These are phyloP conservation scores for Pandemis corylana DNA, from an alignment of 2,888 invertebrate genomes.

Conservation along the genomic window DNA sequence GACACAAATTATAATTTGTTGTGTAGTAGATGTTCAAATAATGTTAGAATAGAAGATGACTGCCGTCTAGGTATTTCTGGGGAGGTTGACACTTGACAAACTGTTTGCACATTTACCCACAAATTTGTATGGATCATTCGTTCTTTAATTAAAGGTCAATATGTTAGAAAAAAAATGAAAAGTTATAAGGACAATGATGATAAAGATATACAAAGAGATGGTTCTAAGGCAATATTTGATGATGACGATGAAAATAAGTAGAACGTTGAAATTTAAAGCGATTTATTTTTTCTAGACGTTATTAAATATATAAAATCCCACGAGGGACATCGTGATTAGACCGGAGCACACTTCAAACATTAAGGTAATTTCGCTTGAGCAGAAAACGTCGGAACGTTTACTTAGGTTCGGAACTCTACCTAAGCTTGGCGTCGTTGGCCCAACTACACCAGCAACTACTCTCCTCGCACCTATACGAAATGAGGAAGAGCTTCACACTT, in stretches of 20 bases:
- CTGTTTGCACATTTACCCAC: background rate
- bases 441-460: background rate
- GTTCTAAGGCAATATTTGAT: too few species aligned
- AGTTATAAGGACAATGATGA: too few species aligned
- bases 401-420: slow-evolving; percentile 19
- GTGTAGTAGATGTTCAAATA: background rate
- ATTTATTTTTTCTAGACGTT: background rate
- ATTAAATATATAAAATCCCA: slow-evolving; percentile 1
- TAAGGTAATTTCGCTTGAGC: slow-evolving; percentile 23
- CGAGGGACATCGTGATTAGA: slow-evolving; percentile 26
- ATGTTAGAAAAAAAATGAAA: too few species aligned
- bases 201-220: too few species aligned
- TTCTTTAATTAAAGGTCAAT: too few species aligned
- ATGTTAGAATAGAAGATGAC: too few species aligned
- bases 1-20: slow-evolving; percentile 12
- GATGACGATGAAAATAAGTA: background rate
- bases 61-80: background rate
- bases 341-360: slow-evolving; percentile 20
- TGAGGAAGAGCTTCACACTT: background rate
- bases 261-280: background rate
- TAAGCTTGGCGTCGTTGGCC: slow-evolving; percentile 13
- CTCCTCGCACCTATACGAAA: background rate
- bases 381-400: slow-evolving; percentile 16
- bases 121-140: too few species aligned
- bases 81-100: too few species aligned